A percentile compares a stretch with the other conserved stretches of the same genome.
Evolutionary conservation across 2,113 vertebrate genomes (phyloP).

Genomic region (Rhinichthys klamathensis): DNA sequence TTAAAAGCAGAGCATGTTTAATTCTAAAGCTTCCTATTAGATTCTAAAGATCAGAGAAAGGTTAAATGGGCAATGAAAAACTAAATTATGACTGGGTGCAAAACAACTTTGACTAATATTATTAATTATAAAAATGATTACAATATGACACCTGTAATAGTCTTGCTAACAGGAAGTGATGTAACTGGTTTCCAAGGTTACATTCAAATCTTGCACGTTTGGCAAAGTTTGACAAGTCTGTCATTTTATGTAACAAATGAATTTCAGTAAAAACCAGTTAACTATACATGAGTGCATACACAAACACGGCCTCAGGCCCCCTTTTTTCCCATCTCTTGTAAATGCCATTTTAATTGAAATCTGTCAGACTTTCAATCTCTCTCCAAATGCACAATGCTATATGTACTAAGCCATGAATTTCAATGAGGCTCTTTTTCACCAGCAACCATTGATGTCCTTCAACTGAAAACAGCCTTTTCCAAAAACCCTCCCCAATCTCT

Average conservation of each 20-base stretch:
- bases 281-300: constrained; percentile 11
- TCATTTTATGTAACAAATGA: constrained; percentile 22
- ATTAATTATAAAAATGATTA: neutral
- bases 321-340: constrained; percentile 63
- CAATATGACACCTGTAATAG: neutral
- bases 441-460: constrained; percentile 76
- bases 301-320: constrained; percentile 7
- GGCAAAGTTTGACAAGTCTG: neutral
- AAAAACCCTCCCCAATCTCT: constrained; percentile 73
- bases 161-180: neutral
- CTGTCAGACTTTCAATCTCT: constrained; percentile 70
- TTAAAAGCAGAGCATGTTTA: neutral
- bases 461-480: constrained; percentile 71
- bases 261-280: neutral
- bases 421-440: constrained; percentile 80
- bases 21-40: no score
- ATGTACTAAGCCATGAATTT: constrained; percentile 85
- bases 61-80: neutral
- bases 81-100: neutral
- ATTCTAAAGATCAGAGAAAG: neutral
- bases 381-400: constrained; percentile 69
- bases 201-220: neutral
- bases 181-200: neutral
- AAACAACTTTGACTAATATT: neutral
- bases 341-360: constrained; percentile 86